Evolutionary conservation across 2,888 invertebrate species (phyloP).

Genomic region (Drosophila infuscata): DNA sequence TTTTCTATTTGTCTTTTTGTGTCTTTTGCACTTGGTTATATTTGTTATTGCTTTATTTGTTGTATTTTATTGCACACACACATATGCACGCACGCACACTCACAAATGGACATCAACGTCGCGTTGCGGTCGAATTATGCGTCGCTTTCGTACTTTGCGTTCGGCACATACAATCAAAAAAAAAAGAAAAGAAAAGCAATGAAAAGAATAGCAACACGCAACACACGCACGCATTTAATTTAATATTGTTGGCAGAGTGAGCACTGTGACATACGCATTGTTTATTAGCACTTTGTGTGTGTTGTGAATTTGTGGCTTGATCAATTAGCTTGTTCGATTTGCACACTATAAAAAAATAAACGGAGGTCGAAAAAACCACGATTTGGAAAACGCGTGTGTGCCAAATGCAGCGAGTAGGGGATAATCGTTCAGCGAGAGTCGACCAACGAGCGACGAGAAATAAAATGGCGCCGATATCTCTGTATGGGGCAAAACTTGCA

Average conservation of each 20-base stretch:
- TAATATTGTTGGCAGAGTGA: not conserved
- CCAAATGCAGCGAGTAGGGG: slow-evolving; percentile 58
- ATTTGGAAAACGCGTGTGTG: slow-evolving; percentile 75
- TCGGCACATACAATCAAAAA: slow-evolving; percentile 32
- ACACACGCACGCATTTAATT: slow-evolving; percentile 40
- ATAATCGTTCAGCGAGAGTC: slow-evolving; percentile 41
- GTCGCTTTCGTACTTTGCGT: slow-evolving; percentile 66
- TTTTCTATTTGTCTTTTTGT: slow-evolving; percentile 47
- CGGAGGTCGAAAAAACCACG: slow-evolving; percentile 69
- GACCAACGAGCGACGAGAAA: slow-evolving; percentile 53
- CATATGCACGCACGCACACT: slow-evolving; percentile 25
- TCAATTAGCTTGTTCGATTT: slow-evolving; percentile 40
- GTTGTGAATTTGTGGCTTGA: slow-evolving; percentile 14
- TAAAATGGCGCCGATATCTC: slow-evolving; percentile 63
- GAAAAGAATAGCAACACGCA: slow-evolving; percentile 40
- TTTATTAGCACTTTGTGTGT: slow-evolving; percentile 14
- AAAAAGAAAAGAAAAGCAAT: slow-evolving; percentile 22
- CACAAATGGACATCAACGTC: slow-evolving; percentile 53
- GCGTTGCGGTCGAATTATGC: slow-evolving; percentile 63
- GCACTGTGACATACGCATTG: not conserved
- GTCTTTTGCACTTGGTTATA: slow-evolving; percentile 59
- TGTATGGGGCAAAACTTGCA: slow-evolving; percentile 21
- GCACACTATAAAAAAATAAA: slow-evolving; percentile 61
- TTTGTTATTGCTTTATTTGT: slow-evolving; percentile 37
- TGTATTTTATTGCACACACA: slow-evolving; percentile 33